Conservation (phyloP, 2,888 invertebrate genomes). For the Tholera decimalis region DNA sequence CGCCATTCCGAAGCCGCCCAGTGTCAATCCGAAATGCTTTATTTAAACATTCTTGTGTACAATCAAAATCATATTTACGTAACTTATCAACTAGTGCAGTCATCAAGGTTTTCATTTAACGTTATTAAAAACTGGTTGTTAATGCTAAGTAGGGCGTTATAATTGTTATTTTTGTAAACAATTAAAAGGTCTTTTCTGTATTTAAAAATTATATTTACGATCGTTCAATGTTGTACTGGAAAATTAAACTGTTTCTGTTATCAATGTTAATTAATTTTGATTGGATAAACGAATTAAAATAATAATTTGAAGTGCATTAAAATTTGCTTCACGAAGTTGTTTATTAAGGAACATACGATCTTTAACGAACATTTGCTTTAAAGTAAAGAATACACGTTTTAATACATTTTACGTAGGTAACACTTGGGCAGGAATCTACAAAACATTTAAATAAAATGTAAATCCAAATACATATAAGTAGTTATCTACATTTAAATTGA, state of each 20-base stretch:
- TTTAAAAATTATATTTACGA: conserved; percentile 14
- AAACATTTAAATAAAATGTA: not conserved
- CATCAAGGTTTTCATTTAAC: conserved; percentile 47
- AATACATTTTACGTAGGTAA: not conserved
- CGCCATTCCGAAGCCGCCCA: conserved; percentile 55
- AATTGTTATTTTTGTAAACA: conserved; percentile 1
- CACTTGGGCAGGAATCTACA: not conserved
- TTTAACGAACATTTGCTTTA: too few species aligned
- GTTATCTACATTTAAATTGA: not conserved
- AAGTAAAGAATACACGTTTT: not conserved
- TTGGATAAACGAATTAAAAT: conserved; percentile 7
- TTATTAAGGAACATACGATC: not conserved
- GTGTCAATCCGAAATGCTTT: conserved; percentile 70
- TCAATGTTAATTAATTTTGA: not conserved
- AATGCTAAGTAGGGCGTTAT: conserved; percentile 6
- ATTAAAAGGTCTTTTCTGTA: conserved; percentile 16
- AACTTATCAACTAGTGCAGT: conserved; percentile 44
- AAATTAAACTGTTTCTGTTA: conserved; percentile 1
- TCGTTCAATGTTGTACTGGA: not conserved
- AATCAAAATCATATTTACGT: conserved; percentile 51
- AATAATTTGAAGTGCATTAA: not conserved
- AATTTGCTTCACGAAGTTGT: not conserved
- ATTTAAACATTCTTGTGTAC: conserved; percentile 65
- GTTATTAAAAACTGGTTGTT: not conserved
- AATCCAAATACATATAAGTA: not conserved